Evolutionary conservation across 2,797 vertebrate genomes (phyloP), one percentile per base, ranked within the genome.

Genomic region (Girardinus metallicus): DNA sequence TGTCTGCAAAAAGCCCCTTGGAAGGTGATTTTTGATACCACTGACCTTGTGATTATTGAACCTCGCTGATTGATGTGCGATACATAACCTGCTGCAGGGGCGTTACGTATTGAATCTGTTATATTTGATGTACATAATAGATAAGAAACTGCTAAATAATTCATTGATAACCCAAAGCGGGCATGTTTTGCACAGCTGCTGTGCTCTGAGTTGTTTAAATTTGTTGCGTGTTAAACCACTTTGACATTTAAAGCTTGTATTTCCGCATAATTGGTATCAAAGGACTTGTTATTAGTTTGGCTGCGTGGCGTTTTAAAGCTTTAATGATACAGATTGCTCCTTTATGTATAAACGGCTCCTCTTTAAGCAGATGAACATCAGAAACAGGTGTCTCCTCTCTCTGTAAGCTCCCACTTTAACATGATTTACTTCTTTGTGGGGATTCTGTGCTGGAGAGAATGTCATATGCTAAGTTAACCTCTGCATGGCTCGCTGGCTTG

Each of bases 381-480:
- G 82, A 87, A 89, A 85, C 82, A 8, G 74, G n/a, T 77, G 81
- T 85, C 81, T 83, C 88, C 74, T 85, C 83, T 81, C 76, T 47
- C 77, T 39, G 72, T 72, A 39, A 0, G 34, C 88, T 90, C 86
- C 84, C 76, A 82, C 89, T 91, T 92, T 85, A 88, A 83, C 87
- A 49, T 83, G 88, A 93, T 92, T 92, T 89, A 83, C 76, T 92
- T 91, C 86, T 88, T 90, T 86, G 84, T 72, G 80, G 82, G 84
- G 83, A 89, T 86, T 83, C 70, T 31, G 68, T 39, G 84, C 89
- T 73, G 83, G 77, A 75, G 89, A 93, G 90, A 95, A 95, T 91
- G 93, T 95, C 92, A 93, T 93, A 95, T 95, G 93, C 92, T 91
- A 93, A 95, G 91, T 91, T 93, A 93, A 94, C 95, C 95, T 95